Percentiles rank a stretch among this genome's conserved stretches.
These are phyloP conservation scores for Chalcis sispes DNA, from an alignment of 2,888 invertebrate species.

Conservation along the genomic window DNA sequence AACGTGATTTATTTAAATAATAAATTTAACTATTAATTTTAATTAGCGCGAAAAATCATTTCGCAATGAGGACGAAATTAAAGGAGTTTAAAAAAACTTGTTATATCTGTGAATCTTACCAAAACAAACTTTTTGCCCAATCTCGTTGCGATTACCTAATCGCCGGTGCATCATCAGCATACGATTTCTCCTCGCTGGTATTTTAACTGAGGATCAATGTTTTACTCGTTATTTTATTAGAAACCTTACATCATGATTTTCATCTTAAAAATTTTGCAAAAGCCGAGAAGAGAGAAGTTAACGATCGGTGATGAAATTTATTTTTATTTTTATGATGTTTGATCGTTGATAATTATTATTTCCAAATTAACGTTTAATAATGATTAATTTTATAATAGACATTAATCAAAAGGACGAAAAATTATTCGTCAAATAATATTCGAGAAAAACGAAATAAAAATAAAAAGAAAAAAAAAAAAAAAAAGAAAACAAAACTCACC, in stretches of 20 bases:
- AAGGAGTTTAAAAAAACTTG: constrained; percentile 16
- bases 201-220: constrained; percentile 60
- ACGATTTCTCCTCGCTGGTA: constrained; percentile 64
- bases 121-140: constrained; percentile 68
- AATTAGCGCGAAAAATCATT: no score
- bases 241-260: constrained; percentile 9
- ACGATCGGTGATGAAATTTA: constrained; percentile 1
- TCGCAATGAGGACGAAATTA: no score
- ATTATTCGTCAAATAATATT: no score
- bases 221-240: constrained; percentile 17
- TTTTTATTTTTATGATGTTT: neutral
- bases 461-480: neutral
- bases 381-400: neutral
- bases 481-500: constrained; percentile 37
- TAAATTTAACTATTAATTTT: no score
- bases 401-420: neutral
- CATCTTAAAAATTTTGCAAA: no score
- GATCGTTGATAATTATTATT: neutral
- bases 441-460: neutral
- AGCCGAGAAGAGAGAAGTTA: no score
- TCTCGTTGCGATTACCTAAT: constrained; percentile 64
- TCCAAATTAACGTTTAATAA: neutral
- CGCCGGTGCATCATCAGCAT: constrained; percentile 63
- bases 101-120: constrained; percentile 62
- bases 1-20: no score